phyloP scores from a whole-genome alignment of 1,140 invertebrate genomes.

The Diorhabda elongata region DNA sequence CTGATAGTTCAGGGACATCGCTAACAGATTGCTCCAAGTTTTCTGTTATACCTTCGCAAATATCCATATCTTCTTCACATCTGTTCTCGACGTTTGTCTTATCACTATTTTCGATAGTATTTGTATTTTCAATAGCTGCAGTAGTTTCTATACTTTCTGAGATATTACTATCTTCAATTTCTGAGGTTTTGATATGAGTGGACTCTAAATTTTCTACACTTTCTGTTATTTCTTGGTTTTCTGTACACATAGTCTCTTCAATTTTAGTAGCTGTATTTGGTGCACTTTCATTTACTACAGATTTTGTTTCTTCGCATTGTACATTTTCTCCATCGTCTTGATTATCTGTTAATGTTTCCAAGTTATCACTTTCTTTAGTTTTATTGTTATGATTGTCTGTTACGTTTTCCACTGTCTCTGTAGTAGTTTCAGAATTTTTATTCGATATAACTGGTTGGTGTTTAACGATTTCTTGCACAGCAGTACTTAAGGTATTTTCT shows the following conservation, averaged over 20 bases:
- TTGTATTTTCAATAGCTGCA: too few species aligned
- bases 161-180: too few species aligned
- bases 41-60: too few species aligned
- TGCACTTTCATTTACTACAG: neutral
- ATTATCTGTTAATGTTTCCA: neutral
- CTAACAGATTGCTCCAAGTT: too few species aligned
- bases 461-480: neutral
- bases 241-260: neutral
- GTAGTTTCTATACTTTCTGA: too few species aligned
- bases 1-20: too few species aligned
- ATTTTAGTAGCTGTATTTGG: neutral
- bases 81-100: too few species aligned
- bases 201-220: neutral
- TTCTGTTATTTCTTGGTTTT: neutral
- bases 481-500: neutral
- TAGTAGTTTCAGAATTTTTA: neutral
- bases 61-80: too few species aligned
- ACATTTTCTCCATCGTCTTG: neutral
- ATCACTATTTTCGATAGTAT: too few species aligned
- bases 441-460: too few species aligned
- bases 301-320: neutral
- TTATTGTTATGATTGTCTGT: neutral
- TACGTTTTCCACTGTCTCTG: slow-evolving; percentile 9
- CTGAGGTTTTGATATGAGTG: too few species aligned
- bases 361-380: neutral